Base-by-base conservation (phyloP, 1,140 invertebrate species). In the Ectropis grisescens region DNA sequence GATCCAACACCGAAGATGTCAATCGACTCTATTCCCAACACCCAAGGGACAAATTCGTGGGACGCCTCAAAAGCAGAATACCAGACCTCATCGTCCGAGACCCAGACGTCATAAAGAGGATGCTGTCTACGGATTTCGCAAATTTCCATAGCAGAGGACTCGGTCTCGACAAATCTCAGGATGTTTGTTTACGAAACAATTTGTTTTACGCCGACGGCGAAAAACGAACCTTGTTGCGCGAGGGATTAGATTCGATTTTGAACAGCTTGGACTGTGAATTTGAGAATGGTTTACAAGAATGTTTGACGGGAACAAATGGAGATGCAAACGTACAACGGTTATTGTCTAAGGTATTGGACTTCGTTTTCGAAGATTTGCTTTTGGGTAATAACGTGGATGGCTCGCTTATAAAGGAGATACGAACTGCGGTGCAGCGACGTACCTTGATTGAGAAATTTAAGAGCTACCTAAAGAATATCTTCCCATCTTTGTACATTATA, bases 81-180 rank as follows among this genome's bases (percentile, higher is more conserved):
- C 87, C 87, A 0, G 71, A 74, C 31, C 45, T 88, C 23, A 70
- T 88, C 22, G 60, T 87, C 7, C 79, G 83, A 41, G 85, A 87
- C 56, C 82, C 84, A 6, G 80, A 85, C 23, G 50, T 85, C 1
- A 68, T 88, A 34, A 84, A 85, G 45, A 61, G 70, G 41, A 79
- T 88, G 38, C 47, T 87, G 36, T 75, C 85, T 16, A 84, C 84
- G 47, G 84, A 85, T 60, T 85, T 85, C 58, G 70, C 70, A 29
- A 58, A 82, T 67, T 86, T 86, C 64, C 59, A 76, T 52, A 62
- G 72, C 45, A 72, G 69, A 58, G 74, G 76, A 39, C 62, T 65
- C 47, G 67, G 53, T 38, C 65, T 81, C 56, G 70, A 75, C 61
- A 75, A 68, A 69, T 76, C 74, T 53, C 58, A 49, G 58, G 76